Base-by-base conservation (phyloP, 2,113 vertebrate species). In the Cnemophilus loriae region DNA sequence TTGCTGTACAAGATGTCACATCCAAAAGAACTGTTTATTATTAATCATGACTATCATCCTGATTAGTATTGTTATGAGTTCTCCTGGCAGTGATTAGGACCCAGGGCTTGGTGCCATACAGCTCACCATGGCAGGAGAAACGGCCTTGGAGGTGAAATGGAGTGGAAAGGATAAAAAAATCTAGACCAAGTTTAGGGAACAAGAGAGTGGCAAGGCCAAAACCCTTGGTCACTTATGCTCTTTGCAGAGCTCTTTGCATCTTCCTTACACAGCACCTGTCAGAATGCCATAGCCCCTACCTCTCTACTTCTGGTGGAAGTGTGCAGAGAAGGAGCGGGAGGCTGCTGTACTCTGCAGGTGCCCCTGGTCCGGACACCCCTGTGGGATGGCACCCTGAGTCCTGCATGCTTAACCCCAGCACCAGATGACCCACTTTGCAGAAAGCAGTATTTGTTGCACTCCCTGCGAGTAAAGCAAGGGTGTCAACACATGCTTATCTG, bases 321-420 rank as follows among this genome's bases (percentile, higher is more conserved):
- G 16, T 8, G 7, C 3, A 17, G 49, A 70, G 56, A 17, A 88
- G 32, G 55, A 69, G 32, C 10, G 20, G 28, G 16, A 7, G 41
- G 20, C 33, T 81, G 60, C 33, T 5, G 2, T 11, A 8, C 13
- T 67, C 49, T 71, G 41, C 41, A 37, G 37, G 15, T 28, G 47
- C 14, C 46, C 20, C 39, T 60, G 53, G 9, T 11, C 35, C 0
- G 0, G 42, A 13, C 5, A 3, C 3, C 23, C 20, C 23, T 37
- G 7, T 27, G 60, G 26, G 46, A 35, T 15, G 39, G 30, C 37
- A 78, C 21, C 46, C 19, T 1, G 0, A 17, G 35, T 41, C 46
- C 88, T 53, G 46, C 21, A n/a, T 0, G 0, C 52, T 37, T 69
- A 42, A 23, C 9, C 16, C 3, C 57, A 56, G 57, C 19, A 30